Percentiles rank a stretch among this genome's conserved stretches.
phyloP scores from a whole-genome alignment of 2,888 invertebrate species.

The Lasioglossum malachurum region DNA sequence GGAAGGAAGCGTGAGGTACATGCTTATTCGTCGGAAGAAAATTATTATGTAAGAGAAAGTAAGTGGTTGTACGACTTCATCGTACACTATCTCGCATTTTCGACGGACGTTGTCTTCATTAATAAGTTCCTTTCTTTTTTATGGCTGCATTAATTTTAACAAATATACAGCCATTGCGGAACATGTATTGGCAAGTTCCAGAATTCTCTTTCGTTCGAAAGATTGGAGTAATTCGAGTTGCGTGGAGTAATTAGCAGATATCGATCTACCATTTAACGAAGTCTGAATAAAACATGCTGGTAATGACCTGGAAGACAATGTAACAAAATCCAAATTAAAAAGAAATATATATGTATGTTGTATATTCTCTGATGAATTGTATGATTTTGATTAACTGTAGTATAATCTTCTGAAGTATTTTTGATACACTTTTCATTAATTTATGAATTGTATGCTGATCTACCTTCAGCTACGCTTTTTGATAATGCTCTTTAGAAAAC shows the following conservation, averaged over 20 bases:
- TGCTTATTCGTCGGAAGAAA: conserved; percentile 30
- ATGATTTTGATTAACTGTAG: background rate
- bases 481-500: no score
- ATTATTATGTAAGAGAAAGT: conserved; percentile 50
- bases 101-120: background rate
- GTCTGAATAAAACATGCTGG: background rate
- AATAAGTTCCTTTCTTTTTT: conserved; percentile 2
- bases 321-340: background rate
- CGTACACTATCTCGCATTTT: conserved; percentile 23
- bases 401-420: background rate
- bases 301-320: no score
- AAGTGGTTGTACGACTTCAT: background rate
- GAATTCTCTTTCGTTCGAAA: background rate
- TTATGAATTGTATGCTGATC: background rate
- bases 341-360: background rate
- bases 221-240: background rate
- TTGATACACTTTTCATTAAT: background rate
- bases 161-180: background rate
- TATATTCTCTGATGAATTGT: background rate
- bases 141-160: background rate
- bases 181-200: background rate
- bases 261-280: background rate
- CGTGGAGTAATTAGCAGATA: background rate
- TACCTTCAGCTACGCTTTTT: background rate
- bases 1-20: conserved; percentile 34